Percentiles rank a stretch among this genome's conserved stretches.
Conservation (phyloP, 2,888 invertebrate species). For the Drosophila mimica region DNA sequence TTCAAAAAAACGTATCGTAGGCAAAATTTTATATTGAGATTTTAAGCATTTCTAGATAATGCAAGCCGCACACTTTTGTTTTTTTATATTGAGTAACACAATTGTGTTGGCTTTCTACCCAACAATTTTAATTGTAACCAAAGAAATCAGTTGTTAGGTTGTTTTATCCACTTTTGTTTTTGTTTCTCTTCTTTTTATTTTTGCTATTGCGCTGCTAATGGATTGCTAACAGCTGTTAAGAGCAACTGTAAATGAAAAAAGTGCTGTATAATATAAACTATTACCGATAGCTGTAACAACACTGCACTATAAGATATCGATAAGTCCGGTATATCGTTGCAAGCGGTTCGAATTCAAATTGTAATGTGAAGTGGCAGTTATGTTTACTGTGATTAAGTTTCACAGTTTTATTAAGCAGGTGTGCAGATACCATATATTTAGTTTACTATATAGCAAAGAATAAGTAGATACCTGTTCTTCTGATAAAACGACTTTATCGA, state of each 20-base stretch:
- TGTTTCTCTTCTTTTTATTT: slow-evolving; percentile 36
- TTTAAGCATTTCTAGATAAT: slow-evolving; percentile 34
- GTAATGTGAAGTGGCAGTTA: background rate
- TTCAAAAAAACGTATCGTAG: slow-evolving; percentile 36
- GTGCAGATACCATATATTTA: background rate
- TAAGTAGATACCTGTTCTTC: background rate
- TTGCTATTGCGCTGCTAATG: slow-evolving; percentile 22
- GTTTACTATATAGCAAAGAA: background rate
- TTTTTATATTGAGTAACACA: slow-evolving; percentile 2
- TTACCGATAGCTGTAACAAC: background rate
- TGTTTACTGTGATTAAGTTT: background rate
- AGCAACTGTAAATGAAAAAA: slow-evolving; percentile 3
- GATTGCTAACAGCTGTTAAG: slow-evolving; percentile 25
- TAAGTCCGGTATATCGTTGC: background rate
- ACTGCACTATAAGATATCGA: slow-evolving; percentile 14
- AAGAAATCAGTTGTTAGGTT: slow-evolving; percentile 25
- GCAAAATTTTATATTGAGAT: slow-evolving; percentile 30
- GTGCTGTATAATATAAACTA: slow-evolving; percentile 18
- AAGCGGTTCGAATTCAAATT: slow-evolving; percentile 3
- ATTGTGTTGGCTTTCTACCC: slow-evolving; percentile 1
- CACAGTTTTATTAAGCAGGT: background rate
- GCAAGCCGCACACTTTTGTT: slow-evolving; percentile 3
- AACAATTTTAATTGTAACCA: slow-evolving; percentile 12
- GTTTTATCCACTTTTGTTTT: slow-evolving; percentile 40
- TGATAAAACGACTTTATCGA: slow-evolving; percentile 17